Conservation (phyloP, 2,797 vertebrate species). For the Synaphobranchus kaupii region DNA sequence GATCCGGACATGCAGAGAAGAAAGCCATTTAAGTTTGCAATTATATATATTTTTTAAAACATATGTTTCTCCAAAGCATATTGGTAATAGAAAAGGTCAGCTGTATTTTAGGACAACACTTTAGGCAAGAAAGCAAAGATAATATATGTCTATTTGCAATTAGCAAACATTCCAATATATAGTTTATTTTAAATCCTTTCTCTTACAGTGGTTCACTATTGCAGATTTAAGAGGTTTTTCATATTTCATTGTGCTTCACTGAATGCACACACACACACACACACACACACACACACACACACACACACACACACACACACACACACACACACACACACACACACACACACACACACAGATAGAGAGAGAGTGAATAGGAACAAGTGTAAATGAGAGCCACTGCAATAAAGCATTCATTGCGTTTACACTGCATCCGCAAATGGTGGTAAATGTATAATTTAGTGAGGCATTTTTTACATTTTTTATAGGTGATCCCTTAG, state of each 20-base stretch:
- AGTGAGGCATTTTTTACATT: no score
- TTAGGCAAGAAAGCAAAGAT: background rate
- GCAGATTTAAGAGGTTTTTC: conserved; percentile 10
- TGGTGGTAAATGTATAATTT: background rate
- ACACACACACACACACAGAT: background rate
- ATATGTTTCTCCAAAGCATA: background rate
- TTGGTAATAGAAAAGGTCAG: conserved; percentile 10
- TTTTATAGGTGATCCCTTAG: no score
- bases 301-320: background rate
- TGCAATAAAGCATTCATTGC: background rate
- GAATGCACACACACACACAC: background rate
- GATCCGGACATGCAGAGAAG: conserved; percentile 22
- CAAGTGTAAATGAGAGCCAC: background rate
- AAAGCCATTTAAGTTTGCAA: background rate
- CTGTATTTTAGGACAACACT: conserved; percentile 16
- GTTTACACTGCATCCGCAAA: background rate
- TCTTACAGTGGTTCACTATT: conserved; percentile 9
- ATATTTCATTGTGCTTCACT: background rate
- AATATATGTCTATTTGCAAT: background rate
- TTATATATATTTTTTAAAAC: background rate
- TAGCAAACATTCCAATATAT: background rate
- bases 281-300: conserved; percentile 15
- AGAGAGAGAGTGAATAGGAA: background rate
- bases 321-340: background rate
- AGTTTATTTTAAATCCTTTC: background rate